A percentile compares a stretch with the other conserved stretches of the same genome.
phyloP scores from a whole-genome alignment of 1,140 invertebrate species.

The Ephestia elutella region DNA sequence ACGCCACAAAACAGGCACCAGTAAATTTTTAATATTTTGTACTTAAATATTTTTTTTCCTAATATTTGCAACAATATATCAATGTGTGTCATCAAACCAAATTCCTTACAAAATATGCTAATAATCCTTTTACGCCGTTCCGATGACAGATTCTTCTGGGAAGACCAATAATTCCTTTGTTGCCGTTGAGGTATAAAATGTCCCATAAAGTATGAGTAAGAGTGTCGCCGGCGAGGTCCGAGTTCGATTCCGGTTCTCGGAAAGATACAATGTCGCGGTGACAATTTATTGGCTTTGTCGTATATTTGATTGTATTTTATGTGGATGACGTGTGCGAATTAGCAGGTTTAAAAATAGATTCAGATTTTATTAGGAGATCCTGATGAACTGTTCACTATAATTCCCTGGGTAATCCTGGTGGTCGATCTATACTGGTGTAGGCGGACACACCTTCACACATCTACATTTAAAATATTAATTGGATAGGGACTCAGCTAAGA shows the following conservation, averaged over 20 bases:
- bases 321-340: neutral
- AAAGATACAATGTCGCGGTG: neutral
- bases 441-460: too few species aligned
- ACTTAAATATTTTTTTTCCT: too few species aligned
- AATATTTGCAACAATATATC: neutral
- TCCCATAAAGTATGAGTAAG: conserved; percentile 2
- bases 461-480: too few species aligned
- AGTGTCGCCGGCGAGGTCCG: neutral
- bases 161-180: neutral
- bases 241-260: conserved; percentile 1
- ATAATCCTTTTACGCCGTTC: neutral
- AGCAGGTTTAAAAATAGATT: too few species aligned
- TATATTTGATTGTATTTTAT: neutral
- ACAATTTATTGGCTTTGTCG: neutral
- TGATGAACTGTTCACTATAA: too few species aligned
- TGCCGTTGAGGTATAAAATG: neutral
- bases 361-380: too few species aligned
- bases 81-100: neutral
- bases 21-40: neutral
- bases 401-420: too few species aligned
- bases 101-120: neutral
- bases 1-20: neutral
- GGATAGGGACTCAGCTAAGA: too few species aligned
- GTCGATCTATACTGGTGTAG: too few species aligned
- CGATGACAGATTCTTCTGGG: neutral